A percentile compares a stretch with the other conserved stretches of the same genome.
Conservation (phyloP, 2,888 invertebrate genomes). For the Drosophila kambysellisi region DNA sequence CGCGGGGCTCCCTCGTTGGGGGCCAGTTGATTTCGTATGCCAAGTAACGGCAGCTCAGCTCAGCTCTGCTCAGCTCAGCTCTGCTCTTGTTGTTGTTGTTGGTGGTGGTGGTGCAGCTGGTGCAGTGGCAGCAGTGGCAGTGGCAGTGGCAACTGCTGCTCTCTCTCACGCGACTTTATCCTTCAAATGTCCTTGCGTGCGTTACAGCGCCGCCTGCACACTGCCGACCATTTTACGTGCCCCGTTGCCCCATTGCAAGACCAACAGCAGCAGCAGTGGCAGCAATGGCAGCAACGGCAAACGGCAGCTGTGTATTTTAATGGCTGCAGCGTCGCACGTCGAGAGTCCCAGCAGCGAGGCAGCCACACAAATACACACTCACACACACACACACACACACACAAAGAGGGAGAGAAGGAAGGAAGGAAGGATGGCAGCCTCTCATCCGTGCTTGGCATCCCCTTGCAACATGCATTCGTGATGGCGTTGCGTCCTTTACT, state of each 20-base stretch:
- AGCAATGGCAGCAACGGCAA: conserved; percentile 7
- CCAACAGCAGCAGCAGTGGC: conserved; percentile 11
- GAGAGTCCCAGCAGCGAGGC: conserved; percentile 69
- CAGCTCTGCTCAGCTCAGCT: conserved; percentile 65
- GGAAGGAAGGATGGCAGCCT: background rate
- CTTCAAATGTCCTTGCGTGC: conserved; percentile 84
- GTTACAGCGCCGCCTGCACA: conserved; percentile 64
- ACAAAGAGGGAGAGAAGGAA: conserved; percentile 1
- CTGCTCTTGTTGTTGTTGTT: conserved; percentile 22
- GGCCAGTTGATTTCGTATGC: conserved; percentile 78
- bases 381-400: conserved; percentile 6
- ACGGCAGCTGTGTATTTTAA: conserved; percentile 74
- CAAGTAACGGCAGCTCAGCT: conserved; percentile 77
- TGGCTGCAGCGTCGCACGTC: conserved; percentile 77
- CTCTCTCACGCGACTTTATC: conserved; percentile 80
- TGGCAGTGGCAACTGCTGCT: conserved; percentile 28
- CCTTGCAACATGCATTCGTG: conserved; percentile 74
- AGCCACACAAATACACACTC: conserved; percentile 30
- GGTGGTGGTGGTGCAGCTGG: conserved; percentile 29
- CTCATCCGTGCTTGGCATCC: conserved; percentile 31
- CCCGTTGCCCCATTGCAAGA: conserved; percentile 34
- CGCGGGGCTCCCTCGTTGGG: conserved; percentile 67
- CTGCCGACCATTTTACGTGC: conserved; percentile 61
- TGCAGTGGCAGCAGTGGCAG: conserved; percentile 25
- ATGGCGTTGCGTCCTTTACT: conserved; percentile 49